A percentile compares a stretch with the other conserved stretches of the same genome.
Conservation (phyloP, 2,797 vertebrate species). For the Protosalanx chinensis region DNA sequence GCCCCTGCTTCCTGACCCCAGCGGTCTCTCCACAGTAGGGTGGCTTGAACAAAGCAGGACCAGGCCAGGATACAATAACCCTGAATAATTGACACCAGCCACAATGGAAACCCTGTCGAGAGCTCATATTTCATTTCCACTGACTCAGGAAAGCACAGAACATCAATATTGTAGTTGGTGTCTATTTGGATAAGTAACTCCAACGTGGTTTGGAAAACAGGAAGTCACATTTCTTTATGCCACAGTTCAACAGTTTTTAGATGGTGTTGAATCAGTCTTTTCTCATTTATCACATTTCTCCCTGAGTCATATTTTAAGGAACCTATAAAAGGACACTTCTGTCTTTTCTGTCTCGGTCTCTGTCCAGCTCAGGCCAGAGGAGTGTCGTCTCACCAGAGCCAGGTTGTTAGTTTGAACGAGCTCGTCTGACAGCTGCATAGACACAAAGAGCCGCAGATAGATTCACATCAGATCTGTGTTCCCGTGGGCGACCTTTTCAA, state of each 20-base stretch:
- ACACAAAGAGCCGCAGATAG: constrained; percentile 1
- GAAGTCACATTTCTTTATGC: not conserved
- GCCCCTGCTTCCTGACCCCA: not conserved
- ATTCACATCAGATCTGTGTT: not conserved
- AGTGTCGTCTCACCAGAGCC: too few relatives aligned
- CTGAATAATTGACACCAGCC: constrained; percentile 57
- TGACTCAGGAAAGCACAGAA: constrained; percentile 10
- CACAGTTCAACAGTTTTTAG: too few relatives aligned
- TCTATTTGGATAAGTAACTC: not conserved
- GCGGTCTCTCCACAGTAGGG: not conserved
- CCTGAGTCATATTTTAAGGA: not conserved
- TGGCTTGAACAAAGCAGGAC: constrained; percentile 21
- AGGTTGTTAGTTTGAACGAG: too few relatives aligned
- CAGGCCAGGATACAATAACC: constrained; percentile 21
- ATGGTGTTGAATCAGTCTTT: not conserved
- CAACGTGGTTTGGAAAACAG: too few relatives aligned
- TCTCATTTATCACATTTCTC: not conserved
- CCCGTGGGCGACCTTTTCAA: constrained; percentile 10
- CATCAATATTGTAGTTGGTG: constrained; percentile 37
- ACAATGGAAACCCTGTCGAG: constrained; percentile 20
- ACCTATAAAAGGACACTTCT: not conserved
- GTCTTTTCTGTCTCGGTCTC: not conserved
- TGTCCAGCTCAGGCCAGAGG: not conserved
- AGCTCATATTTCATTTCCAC: constrained; percentile 41
- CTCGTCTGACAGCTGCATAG: not conserved